Percentiles rank a stretch among this genome's conserved stretches.
phyloP scores from a whole-genome alignment of 2,797 vertebrate species.

The Epinephelus malabaricus region DNA sequence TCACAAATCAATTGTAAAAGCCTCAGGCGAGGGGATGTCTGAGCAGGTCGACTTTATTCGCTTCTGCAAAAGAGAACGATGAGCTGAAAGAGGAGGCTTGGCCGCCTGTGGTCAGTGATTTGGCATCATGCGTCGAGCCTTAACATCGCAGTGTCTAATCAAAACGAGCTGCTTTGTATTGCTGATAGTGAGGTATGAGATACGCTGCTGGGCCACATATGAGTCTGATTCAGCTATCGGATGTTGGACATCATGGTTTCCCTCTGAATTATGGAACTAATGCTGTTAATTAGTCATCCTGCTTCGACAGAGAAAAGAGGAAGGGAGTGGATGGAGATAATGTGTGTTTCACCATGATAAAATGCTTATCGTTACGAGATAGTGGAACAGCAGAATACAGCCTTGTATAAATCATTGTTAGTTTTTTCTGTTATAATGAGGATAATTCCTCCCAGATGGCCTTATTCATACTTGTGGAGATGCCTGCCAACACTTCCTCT shows the following conservation, averaged over 20 bases:
- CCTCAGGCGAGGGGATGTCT: conserved; percentile 44
- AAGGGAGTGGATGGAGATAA: conserved; percentile 69
- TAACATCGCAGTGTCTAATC: conserved; percentile 50
- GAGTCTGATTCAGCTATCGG: conserved; percentile 66
- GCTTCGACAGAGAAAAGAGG: conserved; percentile 38
- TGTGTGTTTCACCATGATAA: conserved; percentile 69
- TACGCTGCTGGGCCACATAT: conserved; percentile 41
- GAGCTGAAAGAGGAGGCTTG: conserved; percentile 27
- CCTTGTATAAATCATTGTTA: conserved; percentile 77
- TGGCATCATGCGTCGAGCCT: background rate
- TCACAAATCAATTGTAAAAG: conserved; percentile 57
- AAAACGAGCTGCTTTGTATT: conserved; percentile 57
- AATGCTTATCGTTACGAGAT: conserved; percentile 76
- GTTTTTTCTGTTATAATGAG: conserved; percentile 69
- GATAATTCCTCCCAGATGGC: conserved; percentile 83
- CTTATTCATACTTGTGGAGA: conserved; percentile 66
- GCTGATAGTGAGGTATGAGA: conserved; percentile 11
- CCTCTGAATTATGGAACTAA: conserved; percentile 60
- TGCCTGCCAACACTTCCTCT: conserved; percentile 66
- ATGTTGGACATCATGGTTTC: conserved; percentile 61
- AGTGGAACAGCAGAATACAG: conserved; percentile 64
- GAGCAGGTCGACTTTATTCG: conserved; percentile 39
- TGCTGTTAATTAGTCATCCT: conserved; percentile 71
- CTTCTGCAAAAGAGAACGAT: conserved; percentile 29
- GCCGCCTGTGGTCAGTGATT: conserved; percentile 39